Evolutionary conservation across 2,888 invertebrate genomes (phyloP).

Genomic region (Polyommatus iphigenia): DNA sequence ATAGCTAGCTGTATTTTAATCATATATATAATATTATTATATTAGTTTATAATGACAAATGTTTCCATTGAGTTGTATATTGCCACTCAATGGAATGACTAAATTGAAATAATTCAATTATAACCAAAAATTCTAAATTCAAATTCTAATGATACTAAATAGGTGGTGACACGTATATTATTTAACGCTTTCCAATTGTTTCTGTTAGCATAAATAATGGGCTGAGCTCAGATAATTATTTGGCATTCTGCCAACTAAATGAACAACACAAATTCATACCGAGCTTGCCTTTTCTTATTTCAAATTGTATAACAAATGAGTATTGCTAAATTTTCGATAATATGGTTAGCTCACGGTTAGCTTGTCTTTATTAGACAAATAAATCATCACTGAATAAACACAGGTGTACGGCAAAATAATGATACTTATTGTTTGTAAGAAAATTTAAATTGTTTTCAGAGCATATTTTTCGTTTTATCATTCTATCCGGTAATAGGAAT

Average conservation of each 20-base stretch:
- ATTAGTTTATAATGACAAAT: background rate
- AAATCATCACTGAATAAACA: background rate
- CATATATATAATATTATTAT: too few relatives aligned
- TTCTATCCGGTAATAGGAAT: background rate
- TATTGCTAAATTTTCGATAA: background rate
- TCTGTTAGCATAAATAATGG: constrained; percentile 25
- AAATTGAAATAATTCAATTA: constrained; percentile 4
- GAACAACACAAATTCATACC: constrained; percentile 16
- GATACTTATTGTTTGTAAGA: background rate
- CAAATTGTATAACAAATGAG: background rate
- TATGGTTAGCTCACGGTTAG: too few relatives aligned
- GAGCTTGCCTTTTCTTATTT: constrained; percentile 9
- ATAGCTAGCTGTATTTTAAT: too few relatives aligned
- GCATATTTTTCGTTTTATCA: background rate
- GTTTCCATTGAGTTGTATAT: background rate
- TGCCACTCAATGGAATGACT: background rate
- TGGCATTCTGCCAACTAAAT: constrained; percentile 27
- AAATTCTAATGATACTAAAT: constrained; percentile 5
- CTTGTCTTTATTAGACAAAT: background rate
- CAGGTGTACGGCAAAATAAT: background rate
- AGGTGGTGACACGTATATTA: constrained; percentile 16
- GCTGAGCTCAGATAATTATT: constrained; percentile 18
- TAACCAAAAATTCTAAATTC: constrained; percentile 3
- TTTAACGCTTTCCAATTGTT: constrained; percentile 26
- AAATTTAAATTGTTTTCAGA: background rate